Evolutionary conservation across 1,140 invertebrate species (phyloP), one percentile per base, ranked within the genome.

Genomic region (Planococcus citri): DNA sequence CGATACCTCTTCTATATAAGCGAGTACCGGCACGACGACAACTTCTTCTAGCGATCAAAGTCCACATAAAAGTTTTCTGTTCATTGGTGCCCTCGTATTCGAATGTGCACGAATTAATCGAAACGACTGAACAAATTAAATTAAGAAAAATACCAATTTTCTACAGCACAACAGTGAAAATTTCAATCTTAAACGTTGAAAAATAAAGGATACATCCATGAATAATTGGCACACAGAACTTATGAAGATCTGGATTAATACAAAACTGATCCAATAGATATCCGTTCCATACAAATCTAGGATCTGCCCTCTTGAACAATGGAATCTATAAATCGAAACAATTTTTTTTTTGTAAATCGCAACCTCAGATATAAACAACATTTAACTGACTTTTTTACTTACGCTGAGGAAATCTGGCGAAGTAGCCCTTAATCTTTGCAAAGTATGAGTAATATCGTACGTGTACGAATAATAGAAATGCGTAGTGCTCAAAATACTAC

Each of bases 241-340:
- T 85, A 25, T 85, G 80, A 74, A 92, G 85, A 75, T 88, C 87
- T 8, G 84, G 79, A 71, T 86, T 82, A 3, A 83, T 81, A 71
- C 85, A 84, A 71, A 86, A 75, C 37, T 88, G 83, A 57, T 85
- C 81, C 51, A 97, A 79, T 1, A 97, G 79, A 79, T 89, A 83
- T 1, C 85, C 82, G 78, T 99, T 99, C 96, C 96, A 99, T 6
- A 97, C 83, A 80, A 98, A 98, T 64, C 92, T 82, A 22, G 82
- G 79, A 78, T 97, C 94, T 10, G 94, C 93, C 60, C 90, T 82
- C 72, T 87, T 84, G 71, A 87, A 82, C 33, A 92, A 78, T 68
- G 85, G 85, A 78, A 83, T 83, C 82, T 86, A 76, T 33, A 79
- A 78, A 27, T 73, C 27, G 17, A 64, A 64, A 12, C 27, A 22